Evolutionary conservation across 1,140 invertebrate species (phyloP).

Genomic region (Ptiloglossa arizonensis): DNA sequence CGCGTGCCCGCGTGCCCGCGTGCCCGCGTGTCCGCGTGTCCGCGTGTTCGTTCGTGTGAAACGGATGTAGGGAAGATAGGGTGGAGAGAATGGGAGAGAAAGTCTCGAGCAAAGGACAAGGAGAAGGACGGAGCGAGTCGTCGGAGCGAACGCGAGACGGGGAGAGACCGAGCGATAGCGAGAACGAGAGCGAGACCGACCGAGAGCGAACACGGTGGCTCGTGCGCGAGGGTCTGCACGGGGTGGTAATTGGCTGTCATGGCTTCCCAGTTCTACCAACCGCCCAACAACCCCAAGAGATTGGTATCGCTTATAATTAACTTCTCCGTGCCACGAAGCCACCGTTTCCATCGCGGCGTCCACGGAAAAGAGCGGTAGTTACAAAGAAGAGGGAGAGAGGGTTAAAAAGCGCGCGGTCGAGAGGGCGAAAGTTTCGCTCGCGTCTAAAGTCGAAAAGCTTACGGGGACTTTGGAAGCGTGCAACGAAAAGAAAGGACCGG

Average conservation of each 20-base stretch:
- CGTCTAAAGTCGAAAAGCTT: constrained; percentile 15
- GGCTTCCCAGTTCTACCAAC: constrained; percentile 80
- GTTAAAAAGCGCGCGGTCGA: constrained; percentile 41
- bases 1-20: constrained; percentile 13
- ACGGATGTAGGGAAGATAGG: constrained; percentile 46
- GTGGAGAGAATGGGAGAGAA: constrained; percentile 40
- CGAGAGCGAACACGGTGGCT: constrained; percentile 52
- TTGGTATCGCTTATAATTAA: constrained; percentile 83
- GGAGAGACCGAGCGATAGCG: not conserved
- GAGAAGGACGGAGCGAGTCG: constrained; percentile 13
- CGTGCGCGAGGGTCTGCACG: constrained; percentile 76
- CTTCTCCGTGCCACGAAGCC: constrained; percentile 82
- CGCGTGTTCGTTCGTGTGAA: constrained; percentile 27
- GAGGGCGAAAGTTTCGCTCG: constrained; percentile 26
- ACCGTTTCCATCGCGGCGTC: constrained; percentile 75
- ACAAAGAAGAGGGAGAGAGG: constrained; percentile 30
- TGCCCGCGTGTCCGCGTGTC: constrained; percentile 18
- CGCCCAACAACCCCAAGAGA: constrained; percentile 81
- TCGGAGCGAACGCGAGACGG: constrained; percentile 1
- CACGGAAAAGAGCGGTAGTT: constrained; percentile 49
- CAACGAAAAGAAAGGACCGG: not conserved
- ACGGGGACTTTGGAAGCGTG: not conserved
- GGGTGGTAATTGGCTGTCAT: constrained; percentile 83
- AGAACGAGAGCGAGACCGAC: not conserved
- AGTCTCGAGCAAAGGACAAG: constrained; percentile 31